These are phyloP conservation scores for Holcopasites calliopsidis DNA, from an alignment of 1,140 invertebrate species.

Conservation along the genomic window DNA sequence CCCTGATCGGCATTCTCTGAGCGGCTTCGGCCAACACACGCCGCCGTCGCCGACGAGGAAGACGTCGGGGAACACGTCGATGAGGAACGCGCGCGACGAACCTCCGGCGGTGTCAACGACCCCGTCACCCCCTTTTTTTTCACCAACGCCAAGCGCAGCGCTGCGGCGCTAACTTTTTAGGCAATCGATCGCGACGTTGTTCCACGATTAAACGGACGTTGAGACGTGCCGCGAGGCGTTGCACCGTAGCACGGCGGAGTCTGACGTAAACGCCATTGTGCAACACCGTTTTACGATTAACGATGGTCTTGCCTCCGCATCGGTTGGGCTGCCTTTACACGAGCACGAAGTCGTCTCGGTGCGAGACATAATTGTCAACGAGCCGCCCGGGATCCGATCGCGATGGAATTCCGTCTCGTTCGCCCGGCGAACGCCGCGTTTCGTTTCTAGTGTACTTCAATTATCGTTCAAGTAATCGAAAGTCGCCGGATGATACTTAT, in stretches of 20 bases:
- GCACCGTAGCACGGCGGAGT: not conserved
- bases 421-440: no score
- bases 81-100: constrained; percentile 26
- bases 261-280: constrained; percentile 15
- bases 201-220: not conserved
- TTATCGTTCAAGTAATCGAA: no score
- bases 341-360: not conserved
- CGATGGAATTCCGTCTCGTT: not conserved
- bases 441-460: no score
- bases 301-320: not conserved
- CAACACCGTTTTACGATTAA: constrained; percentile 12
- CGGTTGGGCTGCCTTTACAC: not conserved
- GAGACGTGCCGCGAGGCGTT: not conserved
- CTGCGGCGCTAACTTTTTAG: constrained; percentile 23
- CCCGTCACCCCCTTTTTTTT: constrained; percentile 62
- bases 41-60: constrained; percentile 8
- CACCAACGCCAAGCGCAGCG: constrained; percentile 40
- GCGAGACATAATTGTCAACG: constrained; percentile 4
- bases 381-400: not conserved
- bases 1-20: constrained; percentile 55
- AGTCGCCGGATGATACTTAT: no score
- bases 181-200: not conserved
- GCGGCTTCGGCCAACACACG: constrained; percentile 26
- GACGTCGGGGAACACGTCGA: constrained; percentile 59
- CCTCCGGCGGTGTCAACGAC: constrained; percentile 72